phyloP scores from a whole-genome alignment of 1,140 invertebrate species.

The Paraescarpia echinospica region DNA sequence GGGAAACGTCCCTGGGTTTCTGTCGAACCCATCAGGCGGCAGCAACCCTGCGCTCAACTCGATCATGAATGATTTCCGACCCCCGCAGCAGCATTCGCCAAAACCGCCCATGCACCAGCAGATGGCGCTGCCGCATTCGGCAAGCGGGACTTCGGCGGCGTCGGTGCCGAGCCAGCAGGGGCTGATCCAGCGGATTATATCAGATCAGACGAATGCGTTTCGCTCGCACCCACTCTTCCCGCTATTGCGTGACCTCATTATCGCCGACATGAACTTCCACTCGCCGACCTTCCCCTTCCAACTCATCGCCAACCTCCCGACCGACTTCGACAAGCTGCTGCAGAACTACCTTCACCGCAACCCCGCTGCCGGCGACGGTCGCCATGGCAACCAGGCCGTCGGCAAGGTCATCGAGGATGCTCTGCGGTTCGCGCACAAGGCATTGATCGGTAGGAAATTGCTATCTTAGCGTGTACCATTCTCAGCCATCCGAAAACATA shows the following conservation, averaged over 20 bases:
- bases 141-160: neutral
- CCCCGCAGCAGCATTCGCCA: neutral
- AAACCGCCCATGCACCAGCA: neutral
- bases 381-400: slow-evolving; percentile 45
- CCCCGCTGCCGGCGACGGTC: slow-evolving; percentile 41
- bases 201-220: slow-evolving; percentile 52
- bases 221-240: slow-evolving; percentile 55
- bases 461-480: neutral
- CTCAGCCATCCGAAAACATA: no score
- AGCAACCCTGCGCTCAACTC: neutral
- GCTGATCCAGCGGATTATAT: slow-evolving; percentile 55
- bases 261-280: slow-evolving; percentile 57
- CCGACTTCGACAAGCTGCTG: slow-evolving; percentile 26
- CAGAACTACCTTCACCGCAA: slow-evolving; percentile 53
- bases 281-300: slow-evolving; percentile 53
- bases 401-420: slow-evolving; percentile 57
- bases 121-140: neutral
- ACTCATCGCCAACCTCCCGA: slow-evolving; percentile 51
- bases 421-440: slow-evolving; percentile 51
- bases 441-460: slow-evolving; percentile 47
- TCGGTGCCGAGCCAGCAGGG: slow-evolving; percentile 40
- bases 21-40: neutral
- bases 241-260: slow-evolving; percentile 54
- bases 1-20: neutral
- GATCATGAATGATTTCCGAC: neutral